phyloP scores from a whole-genome alignment of 2,888 invertebrate species.

The Strigamia transsilvanica region DNA sequence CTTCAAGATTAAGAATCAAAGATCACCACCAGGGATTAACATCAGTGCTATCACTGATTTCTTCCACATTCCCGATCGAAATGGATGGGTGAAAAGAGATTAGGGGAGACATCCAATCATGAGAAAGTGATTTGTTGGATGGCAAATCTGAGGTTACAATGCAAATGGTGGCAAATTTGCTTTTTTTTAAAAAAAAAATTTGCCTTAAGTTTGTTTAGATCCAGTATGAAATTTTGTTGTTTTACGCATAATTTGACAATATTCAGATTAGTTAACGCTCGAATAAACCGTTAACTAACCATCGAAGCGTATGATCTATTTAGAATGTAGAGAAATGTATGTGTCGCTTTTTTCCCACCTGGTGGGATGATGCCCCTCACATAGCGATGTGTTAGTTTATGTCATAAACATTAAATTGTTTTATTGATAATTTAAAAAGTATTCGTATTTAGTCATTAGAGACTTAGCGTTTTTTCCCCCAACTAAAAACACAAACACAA shows the following conservation, averaged over 20 bases:
- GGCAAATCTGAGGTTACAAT: background rate
- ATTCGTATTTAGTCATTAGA: too few species aligned
- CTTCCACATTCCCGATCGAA: background rate
- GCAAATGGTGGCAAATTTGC: too few species aligned
- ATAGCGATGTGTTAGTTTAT: too few species aligned
- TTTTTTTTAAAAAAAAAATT: too few species aligned
- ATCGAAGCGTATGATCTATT: background rate
- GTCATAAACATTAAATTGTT: too few species aligned
- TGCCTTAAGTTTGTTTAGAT: too few species aligned
- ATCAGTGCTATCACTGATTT: background rate
- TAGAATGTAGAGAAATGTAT: background rate
- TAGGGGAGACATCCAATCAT: background rate
- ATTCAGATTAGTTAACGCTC: background rate
- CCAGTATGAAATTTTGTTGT: background rate
- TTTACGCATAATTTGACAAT: constrained; percentile 1
- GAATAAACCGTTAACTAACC: background rate
- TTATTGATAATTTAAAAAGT: too few species aligned
- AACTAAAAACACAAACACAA: too few species aligned
- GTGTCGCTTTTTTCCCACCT: background rate
- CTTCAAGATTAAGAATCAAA: background rate
- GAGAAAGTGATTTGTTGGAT: background rate
- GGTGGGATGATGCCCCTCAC: background rate
- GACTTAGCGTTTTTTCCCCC: too few species aligned
- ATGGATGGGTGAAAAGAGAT: background rate
- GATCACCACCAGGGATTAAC: constrained; percentile 3